Conservation (phyloP, 92 coral and sea anemone genomes). For the Parazoanthus darwini region DNA sequence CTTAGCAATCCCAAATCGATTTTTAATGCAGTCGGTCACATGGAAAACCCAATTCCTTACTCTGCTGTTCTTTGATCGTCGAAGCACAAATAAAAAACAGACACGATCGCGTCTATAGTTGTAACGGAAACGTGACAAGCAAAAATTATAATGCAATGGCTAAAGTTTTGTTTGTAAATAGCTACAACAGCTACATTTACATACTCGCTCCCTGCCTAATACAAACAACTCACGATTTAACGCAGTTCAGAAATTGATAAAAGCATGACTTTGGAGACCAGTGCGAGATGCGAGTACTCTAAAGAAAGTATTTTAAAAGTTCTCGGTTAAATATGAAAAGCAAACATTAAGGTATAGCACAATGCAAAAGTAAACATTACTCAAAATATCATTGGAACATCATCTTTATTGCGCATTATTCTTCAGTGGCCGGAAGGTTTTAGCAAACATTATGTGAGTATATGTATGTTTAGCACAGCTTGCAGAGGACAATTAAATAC, state of each 20-base stretch:
- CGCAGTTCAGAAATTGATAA: not conserved
- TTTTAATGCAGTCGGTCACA: not conserved
- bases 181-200: not conserved
- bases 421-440: conserved; percentile 8
- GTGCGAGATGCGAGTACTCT: not conserved
- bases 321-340: not conserved
- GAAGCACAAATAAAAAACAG: not conserved
- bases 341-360: not conserved
- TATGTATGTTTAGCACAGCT: not conserved
- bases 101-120: not conserved
- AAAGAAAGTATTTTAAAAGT: not conserved
- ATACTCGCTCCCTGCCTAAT: not conserved
- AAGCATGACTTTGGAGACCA: not conserved
- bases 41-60: not conserved
- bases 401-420: conserved; percentile 33
- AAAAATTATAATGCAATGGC: not conserved
- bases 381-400: not conserved
- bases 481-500: not conserved
- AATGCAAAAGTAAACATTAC: conserved; percentile 16
- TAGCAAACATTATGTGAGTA: conserved; percentile 23
- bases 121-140: not conserved
- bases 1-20: not conserved
- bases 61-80: not conserved
- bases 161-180: not conserved
- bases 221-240: not conserved